Base-by-base conservation (phyloP, 1,140 invertebrate genomes). In the Monomorium pharaonis region DNA sequence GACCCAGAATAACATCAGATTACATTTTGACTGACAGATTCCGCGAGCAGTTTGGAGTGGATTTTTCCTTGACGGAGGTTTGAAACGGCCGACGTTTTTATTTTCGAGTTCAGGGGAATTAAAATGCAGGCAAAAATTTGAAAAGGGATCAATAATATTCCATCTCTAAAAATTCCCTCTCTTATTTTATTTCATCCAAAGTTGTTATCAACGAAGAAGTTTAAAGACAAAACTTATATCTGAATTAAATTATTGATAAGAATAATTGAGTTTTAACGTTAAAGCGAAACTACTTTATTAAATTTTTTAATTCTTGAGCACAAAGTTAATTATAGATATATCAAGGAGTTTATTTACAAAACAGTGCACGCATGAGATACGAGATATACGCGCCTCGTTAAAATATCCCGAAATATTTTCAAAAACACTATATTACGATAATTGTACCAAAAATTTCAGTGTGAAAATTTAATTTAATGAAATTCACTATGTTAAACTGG, bases 401-500 rank as follows among this genome's bases (percentile, higher is more conserved):
- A 78, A 67, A n/a, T n/a, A n/a, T n/a, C n/a, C n/a, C n/a, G n/a
- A n/a, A 27, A 51, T 27, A 37, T 37, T 21, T n/a, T 10, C 30
- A 2, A 14, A 37, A 63, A 67, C 0, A 16, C 7, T 67, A 37
- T 67, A 37, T 65, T 21, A 42, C 54, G 16, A 58, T 30, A 33
- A 37, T 77, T 62, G 14, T 27, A 51, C 3, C 21, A 14, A 51
- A 69, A 80, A 54, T 58, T 56, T 27, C 37, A 30, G 33, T 12
- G 65, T 70, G 47, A 70, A 56, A 54, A 81, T 81, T 27, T 27
- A 24, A 47, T 77, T 63, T 49, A 44, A 42, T 16, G n/a, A 44
- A 58, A 54, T 37, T 47, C 18, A 24, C 10, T 72, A 16, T 33
- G 24, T 12, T 58, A 56, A 69, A 51, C 27, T 12, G 65, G 14